Base-by-base conservation (phyloP, 2,113 vertebrate species). In the Cochlearius cochlearius region DNA sequence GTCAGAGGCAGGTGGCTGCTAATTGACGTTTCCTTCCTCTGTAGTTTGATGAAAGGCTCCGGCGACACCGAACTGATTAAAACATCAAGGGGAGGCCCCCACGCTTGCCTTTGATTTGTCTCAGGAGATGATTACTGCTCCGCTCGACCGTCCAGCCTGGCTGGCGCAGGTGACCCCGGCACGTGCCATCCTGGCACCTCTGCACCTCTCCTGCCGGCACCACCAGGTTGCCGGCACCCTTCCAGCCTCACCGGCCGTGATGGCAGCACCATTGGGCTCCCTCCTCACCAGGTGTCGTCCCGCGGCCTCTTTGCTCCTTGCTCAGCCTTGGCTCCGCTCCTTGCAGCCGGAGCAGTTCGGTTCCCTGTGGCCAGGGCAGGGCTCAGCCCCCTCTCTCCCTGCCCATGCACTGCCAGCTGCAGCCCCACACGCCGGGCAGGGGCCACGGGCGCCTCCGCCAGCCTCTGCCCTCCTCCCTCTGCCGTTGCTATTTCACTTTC, bases 31-130 rank as follows among this genome's bases (percentile, higher is more conserved):
- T 95, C 80, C 91, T 97, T 93, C 95, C 95, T 95, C 94, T 95
- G 97, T 94, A 96, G 95, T 94, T 95, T 96, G 96, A 96, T 96
- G 96, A 96, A 95, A 96, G 94, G 86, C 96, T 95, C 86, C 5
- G 27, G 95, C 43, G 30, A 96, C 96, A 88, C 94, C 19, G 0
- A 94, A 92, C 93, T 97, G 95, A 95, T 96, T 97, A 96, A 96
- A 94, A 96, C 95, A 96, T 96, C 96, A 94, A 96, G 97, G 92
- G 94, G 83, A 96, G 96, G 86, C 96, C 91, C 85, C 66, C 8
- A 23, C 4, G 3, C 92, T 86, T 92, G 88, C 95, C 92, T 96
- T 94, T 96, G 96, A 94, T 96, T 95, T 92, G 88, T 87, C 95
- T 94, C 45, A 0, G 64, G 96, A 86, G 95, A 92, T 77, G 89